These are phyloP conservation scores for Oceanodroma leucorhoa DNA, from an alignment of 2,797 vertebrate species.

Conservation along the genomic window DNA sequence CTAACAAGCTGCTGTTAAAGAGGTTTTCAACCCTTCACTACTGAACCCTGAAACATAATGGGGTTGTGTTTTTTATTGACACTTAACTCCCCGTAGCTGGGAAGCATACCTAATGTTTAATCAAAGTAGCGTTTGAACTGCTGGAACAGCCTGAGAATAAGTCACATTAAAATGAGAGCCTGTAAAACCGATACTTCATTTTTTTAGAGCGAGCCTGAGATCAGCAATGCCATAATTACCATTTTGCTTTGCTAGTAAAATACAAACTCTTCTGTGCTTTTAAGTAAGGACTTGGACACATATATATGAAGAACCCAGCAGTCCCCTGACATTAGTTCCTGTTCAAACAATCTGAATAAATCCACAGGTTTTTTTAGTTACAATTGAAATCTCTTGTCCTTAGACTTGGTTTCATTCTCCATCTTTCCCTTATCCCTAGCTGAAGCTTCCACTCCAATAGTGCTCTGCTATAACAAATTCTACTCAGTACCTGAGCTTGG, in stretches of 20 bases:
- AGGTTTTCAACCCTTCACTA: fast-evolving
- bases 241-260: neutral
- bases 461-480: neutral
- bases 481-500: neutral
- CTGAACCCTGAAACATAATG: fast-evolving
- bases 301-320: neutral
- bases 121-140: neutral
- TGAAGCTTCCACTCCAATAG: neutral
- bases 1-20: fast-evolving
- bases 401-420: neutral
- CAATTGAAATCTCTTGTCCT: neutral
- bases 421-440: neutral
- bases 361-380: neutral
- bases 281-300: neutral
- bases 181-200: neutral
- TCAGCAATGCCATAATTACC: fast-evolving
- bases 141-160: neutral
- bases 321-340: neutral
- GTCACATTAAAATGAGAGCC: neutral
- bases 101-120: neutral
- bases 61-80: fast-evolving
- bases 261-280: neutral
- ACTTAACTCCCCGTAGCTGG: no score
- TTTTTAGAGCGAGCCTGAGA: neutral
- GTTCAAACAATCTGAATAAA: neutral